Evolutionary conservation across 1,140 invertebrate species (phyloP), one percentile per base, ranked within the genome.

Genomic region (Venturia canescens): DNA sequence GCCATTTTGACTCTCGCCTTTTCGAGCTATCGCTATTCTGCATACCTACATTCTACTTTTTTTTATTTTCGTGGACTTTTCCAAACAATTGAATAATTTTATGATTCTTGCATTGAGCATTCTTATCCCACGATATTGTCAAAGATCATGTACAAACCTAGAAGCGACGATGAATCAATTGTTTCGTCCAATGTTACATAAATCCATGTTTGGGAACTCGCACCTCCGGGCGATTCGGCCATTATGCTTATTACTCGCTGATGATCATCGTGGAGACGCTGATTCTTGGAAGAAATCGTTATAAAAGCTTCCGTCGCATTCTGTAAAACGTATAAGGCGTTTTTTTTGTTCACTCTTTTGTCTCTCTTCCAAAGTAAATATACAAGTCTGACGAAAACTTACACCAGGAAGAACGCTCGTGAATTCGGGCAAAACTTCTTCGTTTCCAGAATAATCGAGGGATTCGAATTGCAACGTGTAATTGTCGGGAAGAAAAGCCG

Each of bases 401-500:
- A 92, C 91, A 27, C 91, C 91, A 11, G 84, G 72, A 72, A 89
- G 27, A 15, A 16, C 80, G 0, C 76, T 29, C 44, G 66, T 18
- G 6, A 31, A 31, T 18, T 18, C 18, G 29, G 26, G 75, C 71
- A 29, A 31, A 27, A 48, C 21, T 21, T 70, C 48, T 15, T 31
- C 31, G n/a, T 80, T 26, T 60, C 75, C 26, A 44, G 13, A 18
- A 69, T 76, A 76, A 38, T 79, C 75, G 16, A 79, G 6, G 2
- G 77, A 74, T 3, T 80, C n/a, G 29, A 90, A 80, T 76, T 85
- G 77, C n/a, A 89, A 57, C 0, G 80, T 87, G 75, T 92, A 93
- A 83, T 87, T 90, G 79, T 92, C 87, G 0, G 92, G 92, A 53
- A 86, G 21, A 4, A 87, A 82, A 34, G 80, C 23, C 13, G 92